These are phyloP conservation scores for Branchellion lobata DNA, from an alignment of 2,888 invertebrate genomes.

Conservation along the genomic window DNA sequence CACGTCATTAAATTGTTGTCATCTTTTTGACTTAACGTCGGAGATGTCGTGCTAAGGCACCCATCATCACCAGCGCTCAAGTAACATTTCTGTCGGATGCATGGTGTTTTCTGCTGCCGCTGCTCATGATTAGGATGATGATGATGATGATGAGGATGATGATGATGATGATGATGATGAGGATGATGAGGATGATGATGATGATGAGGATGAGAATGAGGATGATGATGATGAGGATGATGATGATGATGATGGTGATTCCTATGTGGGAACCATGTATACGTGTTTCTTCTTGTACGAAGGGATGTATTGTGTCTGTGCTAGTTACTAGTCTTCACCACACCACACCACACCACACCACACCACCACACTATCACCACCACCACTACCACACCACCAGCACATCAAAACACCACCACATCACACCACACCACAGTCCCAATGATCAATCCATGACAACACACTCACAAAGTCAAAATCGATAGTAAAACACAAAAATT, in stretches of 20 bases:
- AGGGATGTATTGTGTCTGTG: neutral
- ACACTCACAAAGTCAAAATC: too few relatives aligned
- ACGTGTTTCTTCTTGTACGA: too few relatives aligned
- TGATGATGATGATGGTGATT: neutral
- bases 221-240: neutral
- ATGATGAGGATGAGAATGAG: neutral
- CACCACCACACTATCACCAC: neutral
- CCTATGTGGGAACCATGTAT: neutral
- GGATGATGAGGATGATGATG: neutral
- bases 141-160: too few relatives aligned
- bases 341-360: neutral
- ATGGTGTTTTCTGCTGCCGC: too few relatives aligned
- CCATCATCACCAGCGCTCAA: too few relatives aligned
- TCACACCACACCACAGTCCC: too few relatives aligned
- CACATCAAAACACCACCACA: too few relatives aligned
- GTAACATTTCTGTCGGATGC: too few relatives aligned
- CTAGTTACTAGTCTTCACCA: constrained; percentile 12
- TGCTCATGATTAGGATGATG: too few relatives aligned
- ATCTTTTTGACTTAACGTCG: neutral
- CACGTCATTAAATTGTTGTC: neutral
- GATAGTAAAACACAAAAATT: too few relatives aligned
- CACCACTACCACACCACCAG: neutral
- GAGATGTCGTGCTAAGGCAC: too few relatives aligned
- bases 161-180: constrained; percentile 17
- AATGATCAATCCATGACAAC: too few relatives aligned